Percentiles rank a stretch among this genome's conserved stretches.
phyloP scores from a whole-genome alignment of 2,888 invertebrate species.

The Xiphydria camelus region DNA sequence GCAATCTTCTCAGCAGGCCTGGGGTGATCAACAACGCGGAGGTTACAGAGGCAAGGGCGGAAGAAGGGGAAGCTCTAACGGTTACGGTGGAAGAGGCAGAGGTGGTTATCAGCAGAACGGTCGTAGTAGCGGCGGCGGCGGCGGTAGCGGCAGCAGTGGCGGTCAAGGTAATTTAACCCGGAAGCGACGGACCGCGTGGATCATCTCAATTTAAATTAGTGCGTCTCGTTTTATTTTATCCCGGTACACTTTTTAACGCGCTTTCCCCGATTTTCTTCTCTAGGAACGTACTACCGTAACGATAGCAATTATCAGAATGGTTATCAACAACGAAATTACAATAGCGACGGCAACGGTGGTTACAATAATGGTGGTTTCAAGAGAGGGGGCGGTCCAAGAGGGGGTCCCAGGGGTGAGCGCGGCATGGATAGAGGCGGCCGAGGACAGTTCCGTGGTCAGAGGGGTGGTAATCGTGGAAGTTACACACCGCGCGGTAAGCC shows the following conservation, averaged over 20 bases:
- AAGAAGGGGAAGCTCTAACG: conserved; percentile 60
- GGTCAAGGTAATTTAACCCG: neutral
- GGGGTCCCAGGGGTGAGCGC: conserved; percentile 43
- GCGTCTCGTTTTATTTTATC: neutral
- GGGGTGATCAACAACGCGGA: conserved; percentile 49
- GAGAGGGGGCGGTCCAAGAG: conserved; percentile 37
- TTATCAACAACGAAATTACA: conserved; percentile 53
- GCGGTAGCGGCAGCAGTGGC: conserved; percentile 31
- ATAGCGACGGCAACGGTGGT: conserved; percentile 38
- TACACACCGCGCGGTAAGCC: conserved; percentile 48
- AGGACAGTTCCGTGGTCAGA: conserved; percentile 49
- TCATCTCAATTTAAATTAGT: neutral
- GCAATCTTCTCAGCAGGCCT: conserved; percentile 42
- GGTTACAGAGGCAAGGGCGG: conserved; percentile 59
- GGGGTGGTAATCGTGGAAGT: conserved; percentile 56
- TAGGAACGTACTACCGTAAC: conserved; percentile 52
- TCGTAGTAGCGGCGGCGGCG: conserved; percentile 46
- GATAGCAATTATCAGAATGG: conserved; percentile 57
- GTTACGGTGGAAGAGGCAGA: conserved; percentile 62
- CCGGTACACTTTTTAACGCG: neutral
- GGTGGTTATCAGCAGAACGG: conserved; percentile 57
- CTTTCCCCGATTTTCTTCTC: neutral
- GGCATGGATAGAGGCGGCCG: conserved; percentile 42
- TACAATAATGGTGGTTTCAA: conserved; percentile 50
- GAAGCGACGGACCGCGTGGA: neutral